Evolutionary conservation across 2,113 vertebrate species (phyloP), one percentile per base, ranked within the genome.

Genomic region (Caranx ignobilis): DNA sequence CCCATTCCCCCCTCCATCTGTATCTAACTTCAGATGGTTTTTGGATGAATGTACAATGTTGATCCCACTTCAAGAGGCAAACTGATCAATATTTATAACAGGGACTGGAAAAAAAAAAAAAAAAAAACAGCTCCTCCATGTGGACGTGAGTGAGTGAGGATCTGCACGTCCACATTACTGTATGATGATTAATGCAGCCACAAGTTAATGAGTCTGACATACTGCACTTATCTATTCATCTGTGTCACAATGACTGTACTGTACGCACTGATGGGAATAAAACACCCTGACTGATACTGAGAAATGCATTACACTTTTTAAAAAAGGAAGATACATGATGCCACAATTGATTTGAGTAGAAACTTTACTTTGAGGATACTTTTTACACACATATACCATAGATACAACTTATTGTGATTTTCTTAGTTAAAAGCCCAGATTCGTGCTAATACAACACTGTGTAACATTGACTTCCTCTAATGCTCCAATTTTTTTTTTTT

Each of bases 131-230:
- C 11, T 62, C 45, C 16, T 74, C 9, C 5, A 19, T 21, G 50
- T 66, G 41, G 61, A 59, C 6, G 39, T n/a, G 61, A 71, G 75
- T 87, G 61, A 71, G 75, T 87, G 75, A 75, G 71, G 55, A 72
- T 80, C 76, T 66, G 83, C 85, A 91, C 85, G 79, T 88, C 84
- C 76, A 63, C 66, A 48, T 69, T 47, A 67, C 31, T 43, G n/a
- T 32, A 32, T 37, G 55, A 82, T 83, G 86, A 88, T 75, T 52
- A 84, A 84, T 66, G 76, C 61, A 60, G 59, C 55, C 75, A 67
- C 48, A 57, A 75, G 76, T 81, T 81, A 81, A 87, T 86, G 70
- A 88, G 75, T 83, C 84, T 77, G 83, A 88, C 87, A 83, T 72
- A 61, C 39, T 64, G 67, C 87, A 82, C 81, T 90, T 92, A 90